Evolutionary conservation across 2,797 vertebrate species (phyloP).

Genomic region (Channallabes apus): DNA sequence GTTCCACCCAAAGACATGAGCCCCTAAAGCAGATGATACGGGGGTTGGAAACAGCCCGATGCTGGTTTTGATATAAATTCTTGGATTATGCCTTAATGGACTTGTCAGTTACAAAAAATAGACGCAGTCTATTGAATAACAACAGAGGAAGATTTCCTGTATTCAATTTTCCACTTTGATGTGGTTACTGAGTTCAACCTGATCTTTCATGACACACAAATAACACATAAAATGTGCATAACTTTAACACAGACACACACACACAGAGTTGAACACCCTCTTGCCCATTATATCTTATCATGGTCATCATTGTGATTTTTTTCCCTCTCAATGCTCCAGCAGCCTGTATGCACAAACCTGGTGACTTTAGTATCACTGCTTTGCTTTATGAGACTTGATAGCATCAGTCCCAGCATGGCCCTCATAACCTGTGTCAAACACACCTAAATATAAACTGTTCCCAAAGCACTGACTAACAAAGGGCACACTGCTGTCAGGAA

Average conservation of each 20-base stretch:
- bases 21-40: slow-evolving; percentile 39
- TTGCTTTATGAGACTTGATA: slow-evolving; percentile 37
- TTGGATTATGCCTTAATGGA: slow-evolving; percentile 40
- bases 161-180: slow-evolving; percentile 30
- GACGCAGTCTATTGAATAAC: slow-evolving; percentile 32
- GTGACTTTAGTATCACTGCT: slow-evolving; percentile 14
- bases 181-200: slow-evolving; percentile 15
- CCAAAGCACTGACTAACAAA: slow-evolving; percentile 81
- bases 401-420: slow-evolving; percentile 22
- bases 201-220: slow-evolving; percentile 6
- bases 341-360: not conserved
- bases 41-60: slow-evolving; percentile 40
- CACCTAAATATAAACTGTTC: slow-evolving; percentile 78
- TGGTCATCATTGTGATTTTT: not conserved
- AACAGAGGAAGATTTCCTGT: slow-evolving; percentile 43
- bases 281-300: slow-evolving; percentile 9
- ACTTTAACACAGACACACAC: not conserved
- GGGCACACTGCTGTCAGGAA: slow-evolving; percentile 80
- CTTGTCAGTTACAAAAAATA: slow-evolving; percentile 39
- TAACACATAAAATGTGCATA: not conserved
- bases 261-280: slow-evolving; percentile 19
- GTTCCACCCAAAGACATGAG: slow-evolving; percentile 49
- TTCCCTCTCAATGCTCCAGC: slow-evolving; percentile 5
- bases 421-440: slow-evolving; percentile 59
- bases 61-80: slow-evolving; percentile 46